Conservation (phyloP, 2,113 vertebrate genomes). For the Terrapene triunguis region DNA sequence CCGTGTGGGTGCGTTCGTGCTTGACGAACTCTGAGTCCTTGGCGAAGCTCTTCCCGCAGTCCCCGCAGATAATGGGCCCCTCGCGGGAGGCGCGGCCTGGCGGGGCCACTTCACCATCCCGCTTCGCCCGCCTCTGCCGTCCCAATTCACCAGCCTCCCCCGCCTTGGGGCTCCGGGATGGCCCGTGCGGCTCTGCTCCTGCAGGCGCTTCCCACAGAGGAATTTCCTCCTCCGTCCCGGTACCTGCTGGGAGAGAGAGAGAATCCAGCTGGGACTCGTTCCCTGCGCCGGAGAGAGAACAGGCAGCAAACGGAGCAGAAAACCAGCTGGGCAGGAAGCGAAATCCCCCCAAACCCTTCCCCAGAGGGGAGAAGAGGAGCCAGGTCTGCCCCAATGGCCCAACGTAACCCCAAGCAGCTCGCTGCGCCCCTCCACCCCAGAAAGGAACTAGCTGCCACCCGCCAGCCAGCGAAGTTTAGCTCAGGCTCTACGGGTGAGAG, state of each 20-base stretch:
- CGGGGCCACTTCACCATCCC: background rate
- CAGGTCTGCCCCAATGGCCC: background rate
- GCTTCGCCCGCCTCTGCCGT: background rate
- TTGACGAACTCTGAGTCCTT: background rate
- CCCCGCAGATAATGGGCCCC: background rate
- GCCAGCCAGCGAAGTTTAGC: too few species aligned
- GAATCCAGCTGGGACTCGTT: background rate
- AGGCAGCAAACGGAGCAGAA: background rate
- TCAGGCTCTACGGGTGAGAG: too few species aligned
- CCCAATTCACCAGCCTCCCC: background rate
- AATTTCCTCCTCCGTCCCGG: background rate
- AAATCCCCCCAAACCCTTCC: background rate
- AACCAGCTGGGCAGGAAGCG: background rate
- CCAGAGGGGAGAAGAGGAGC: background rate
- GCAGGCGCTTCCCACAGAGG: background rate
- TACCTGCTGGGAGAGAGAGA: background rate
- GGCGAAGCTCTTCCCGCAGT: background rate
- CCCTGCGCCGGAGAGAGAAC: background rate
- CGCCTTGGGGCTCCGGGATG: background rate
- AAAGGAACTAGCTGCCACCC: background rate
- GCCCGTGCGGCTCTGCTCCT: background rate
- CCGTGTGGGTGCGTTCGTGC: background rate
- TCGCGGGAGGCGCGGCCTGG: background rate
- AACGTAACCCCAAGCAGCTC: background rate
- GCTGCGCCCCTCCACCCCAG: background rate